phyloP scores from a whole-genome alignment of 1,140 invertebrate genomes.

The Brachionus rubens region DNA sequence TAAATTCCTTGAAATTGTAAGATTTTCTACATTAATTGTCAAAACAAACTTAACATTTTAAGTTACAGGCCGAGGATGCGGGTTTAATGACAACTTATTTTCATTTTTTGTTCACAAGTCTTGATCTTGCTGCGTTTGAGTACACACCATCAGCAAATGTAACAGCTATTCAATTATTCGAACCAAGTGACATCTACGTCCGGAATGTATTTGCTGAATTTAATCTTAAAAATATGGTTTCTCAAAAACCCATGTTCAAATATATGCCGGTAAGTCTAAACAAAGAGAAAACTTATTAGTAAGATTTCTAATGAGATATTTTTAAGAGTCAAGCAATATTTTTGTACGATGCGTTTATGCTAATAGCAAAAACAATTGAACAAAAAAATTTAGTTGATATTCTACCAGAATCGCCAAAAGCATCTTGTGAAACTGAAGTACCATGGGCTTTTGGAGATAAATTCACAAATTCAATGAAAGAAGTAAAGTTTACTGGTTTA shows the following conservation, averaged over 20 bases:
- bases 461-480: not conserved
- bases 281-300: too few species aligned
- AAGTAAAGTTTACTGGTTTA: not conserved
- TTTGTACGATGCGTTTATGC: not conserved
- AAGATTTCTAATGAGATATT: too few species aligned
- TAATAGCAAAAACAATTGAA: constrained; percentile 7
- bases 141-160: constrained; percentile 39
- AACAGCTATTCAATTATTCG: constrained; percentile 22
- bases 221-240: constrained; percentile 35
- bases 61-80: constrained; percentile 10
- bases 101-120: constrained; percentile 30
- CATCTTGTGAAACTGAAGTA: constrained; percentile 1
- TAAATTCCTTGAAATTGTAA: constrained; percentile 30
- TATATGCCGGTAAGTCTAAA: constrained; percentile 14
- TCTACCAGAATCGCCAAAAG: not conserved
- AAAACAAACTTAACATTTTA: not conserved
- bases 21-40: not conserved
- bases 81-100: constrained; percentile 45
- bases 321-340: constrained; percentile 17
- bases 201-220: constrained; percentile 21
- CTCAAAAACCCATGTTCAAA: constrained; percentile 18
- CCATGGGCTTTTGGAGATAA: not conserved
- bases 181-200: not conserved
- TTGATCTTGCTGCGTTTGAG: constrained; percentile 18
- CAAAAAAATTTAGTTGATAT: not conserved